Evolutionary conservation across 2,113 vertebrate genomes (phyloP).

Genomic region (Nyctibius bracteatus): DNA sequence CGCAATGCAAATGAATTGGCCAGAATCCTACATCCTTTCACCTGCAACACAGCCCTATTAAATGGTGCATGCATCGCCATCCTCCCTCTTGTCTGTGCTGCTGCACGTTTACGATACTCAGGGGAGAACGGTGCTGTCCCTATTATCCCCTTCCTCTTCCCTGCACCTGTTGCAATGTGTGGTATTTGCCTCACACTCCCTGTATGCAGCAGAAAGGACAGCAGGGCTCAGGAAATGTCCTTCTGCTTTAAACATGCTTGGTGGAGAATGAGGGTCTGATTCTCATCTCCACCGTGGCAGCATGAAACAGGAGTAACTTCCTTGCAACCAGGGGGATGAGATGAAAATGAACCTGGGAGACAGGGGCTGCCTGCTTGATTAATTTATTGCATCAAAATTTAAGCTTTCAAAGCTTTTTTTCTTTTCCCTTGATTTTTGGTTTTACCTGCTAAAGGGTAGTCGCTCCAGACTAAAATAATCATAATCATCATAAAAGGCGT

Average conservation of each 20-base stretch:
- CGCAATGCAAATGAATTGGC: background rate
- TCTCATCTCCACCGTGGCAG: background rate
- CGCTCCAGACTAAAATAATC: constrained; percentile 6
- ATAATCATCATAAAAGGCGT: constrained; percentile 8
- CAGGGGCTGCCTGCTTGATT: background rate
- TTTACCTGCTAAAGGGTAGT: constrained; percentile 3
- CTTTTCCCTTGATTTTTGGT: background rate
- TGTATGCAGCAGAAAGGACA: background rate
- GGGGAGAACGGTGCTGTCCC: accelerated
- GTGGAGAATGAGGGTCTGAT: background rate
- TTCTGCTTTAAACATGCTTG: background rate
- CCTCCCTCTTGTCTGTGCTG: accelerated
- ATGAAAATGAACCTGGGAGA: background rate
- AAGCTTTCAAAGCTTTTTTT: background rate
- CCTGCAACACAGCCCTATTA: background rate
- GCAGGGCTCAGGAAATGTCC: background rate
- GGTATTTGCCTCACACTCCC: background rate
- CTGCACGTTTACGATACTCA: background rate
- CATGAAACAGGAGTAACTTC: background rate
- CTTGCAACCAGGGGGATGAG: background rate
- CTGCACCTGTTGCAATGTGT: accelerated
- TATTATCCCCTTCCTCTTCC: background rate
- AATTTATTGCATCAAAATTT: background rate
- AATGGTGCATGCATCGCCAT: too few relatives aligned
- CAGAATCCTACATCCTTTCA: background rate